phyloP scores from a whole-genome alignment of 2,797 vertebrate genomes.

The Saxicola maurus region DNA sequence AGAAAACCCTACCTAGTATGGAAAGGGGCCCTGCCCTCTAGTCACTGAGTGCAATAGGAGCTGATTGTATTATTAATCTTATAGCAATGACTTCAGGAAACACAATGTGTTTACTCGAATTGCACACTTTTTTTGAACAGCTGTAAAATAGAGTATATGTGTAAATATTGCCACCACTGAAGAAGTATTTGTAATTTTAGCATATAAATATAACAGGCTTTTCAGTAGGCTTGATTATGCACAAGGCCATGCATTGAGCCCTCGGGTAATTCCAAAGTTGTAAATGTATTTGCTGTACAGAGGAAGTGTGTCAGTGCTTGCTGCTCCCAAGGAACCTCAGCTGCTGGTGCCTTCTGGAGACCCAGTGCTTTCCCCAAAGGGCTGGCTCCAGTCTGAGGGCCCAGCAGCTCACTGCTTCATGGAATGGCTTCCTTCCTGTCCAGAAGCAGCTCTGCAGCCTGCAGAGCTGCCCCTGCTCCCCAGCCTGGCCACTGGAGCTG shows the following conservation, averaged over 20 bases:
- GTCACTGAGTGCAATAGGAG: slow-evolving; percentile 75
- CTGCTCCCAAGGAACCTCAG: neutral
- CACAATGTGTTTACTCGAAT: slow-evolving; percentile 63
- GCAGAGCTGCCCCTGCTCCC: neutral
- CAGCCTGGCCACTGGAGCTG: neutral
- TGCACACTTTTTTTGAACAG: slow-evolving; percentile 69
- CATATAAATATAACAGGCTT: slow-evolving; percentile 40
- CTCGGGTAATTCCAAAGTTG: slow-evolving; percentile 28
- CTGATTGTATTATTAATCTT: slow-evolving; percentile 65
- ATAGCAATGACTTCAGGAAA: slow-evolving; percentile 68
- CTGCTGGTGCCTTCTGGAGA: neutral
- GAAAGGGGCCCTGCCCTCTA: slow-evolving; percentile 44
- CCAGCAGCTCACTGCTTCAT: neutral
- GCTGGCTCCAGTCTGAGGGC: neutral
- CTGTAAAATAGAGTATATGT: slow-evolving; percentile 71
- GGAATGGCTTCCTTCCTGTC: neutral
- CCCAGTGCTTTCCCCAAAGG: neutral
- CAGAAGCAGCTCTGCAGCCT: neutral
- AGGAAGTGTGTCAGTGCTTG: neutral
- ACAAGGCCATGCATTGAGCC: neutral
- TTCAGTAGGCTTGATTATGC: neutral
- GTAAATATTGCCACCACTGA: slow-evolving; percentile 67
- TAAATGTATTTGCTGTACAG: slow-evolving; percentile 57
- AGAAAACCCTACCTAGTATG: slow-evolving; percentile 9
- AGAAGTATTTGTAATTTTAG: slow-evolving; percentile 63